Evolutionary conservation across 1,140 invertebrate genomes (phyloP).

Genomic region (Zophobas morio): DNA sequence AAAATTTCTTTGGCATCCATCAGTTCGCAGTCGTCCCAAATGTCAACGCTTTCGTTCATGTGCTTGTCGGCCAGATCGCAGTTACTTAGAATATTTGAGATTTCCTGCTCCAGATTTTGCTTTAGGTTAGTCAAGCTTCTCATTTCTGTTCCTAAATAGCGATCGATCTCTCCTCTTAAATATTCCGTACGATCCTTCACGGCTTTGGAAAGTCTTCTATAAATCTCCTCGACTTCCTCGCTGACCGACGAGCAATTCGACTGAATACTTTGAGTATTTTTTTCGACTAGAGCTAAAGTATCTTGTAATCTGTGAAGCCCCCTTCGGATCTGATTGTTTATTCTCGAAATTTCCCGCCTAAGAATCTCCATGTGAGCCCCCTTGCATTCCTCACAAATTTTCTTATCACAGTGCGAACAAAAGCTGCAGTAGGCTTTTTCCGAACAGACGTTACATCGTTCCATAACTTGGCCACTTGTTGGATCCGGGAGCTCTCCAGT

Average conservation of each 20-base stretch:
- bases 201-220: slow-evolving; percentile 89
- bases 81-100: slow-evolving; percentile 93
- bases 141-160: slow-evolving; percentile 87
- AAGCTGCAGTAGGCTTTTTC: slow-evolving; percentile 92
- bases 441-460: slow-evolving; percentile 91
- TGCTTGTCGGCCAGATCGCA: slow-evolving; percentile 97
- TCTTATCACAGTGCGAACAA: slow-evolving; percentile 96
- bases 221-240: slow-evolving; percentile 95
- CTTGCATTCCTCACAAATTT: slow-evolving; percentile 92
- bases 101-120: slow-evolving; percentile 93
- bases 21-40: slow-evolving; percentile 90
- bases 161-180: slow-evolving; percentile 90
- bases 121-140: slow-evolving; percentile 88
- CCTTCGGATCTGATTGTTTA: slow-evolving; percentile 93
- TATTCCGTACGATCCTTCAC: slow-evolving; percentile 93
- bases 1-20: slow-evolving; percentile 96
- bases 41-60: slow-evolving; percentile 87
- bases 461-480: slow-evolving; percentile 88
- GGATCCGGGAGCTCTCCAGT: slow-evolving; percentile 92
- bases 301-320: slow-evolving; percentile 90
- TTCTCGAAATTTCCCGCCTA: slow-evolving; percentile 91
- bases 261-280: slow-evolving; percentile 87
- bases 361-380: slow-evolving; percentile 96
- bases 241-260: slow-evolving; percentile 87
- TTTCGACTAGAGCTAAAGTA: slow-evolving; percentile 85